Percentiles rank a stretch among this genome's conserved stretches.
These are phyloP conservation scores for Metaphire vulgaris DNA, from an alignment of 1,140 invertebrate genomes.

Conservation along the genomic window DNA sequence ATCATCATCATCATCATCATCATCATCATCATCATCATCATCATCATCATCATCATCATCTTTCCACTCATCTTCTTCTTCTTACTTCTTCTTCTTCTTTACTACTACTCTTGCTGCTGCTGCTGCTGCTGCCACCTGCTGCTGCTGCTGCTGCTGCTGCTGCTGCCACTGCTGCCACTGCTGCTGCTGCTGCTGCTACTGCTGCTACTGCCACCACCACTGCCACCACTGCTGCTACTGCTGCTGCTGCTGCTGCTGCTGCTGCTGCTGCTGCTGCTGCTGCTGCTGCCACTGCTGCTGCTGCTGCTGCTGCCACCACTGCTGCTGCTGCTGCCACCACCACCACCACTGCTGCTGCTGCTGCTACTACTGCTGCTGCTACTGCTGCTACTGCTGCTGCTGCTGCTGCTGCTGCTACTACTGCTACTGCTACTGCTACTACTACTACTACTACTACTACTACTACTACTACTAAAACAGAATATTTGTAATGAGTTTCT, in stretches of 20 bases:
- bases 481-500: no score
- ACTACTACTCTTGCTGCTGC: not conserved
- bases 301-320: constrained; percentile 8
- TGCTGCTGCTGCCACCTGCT: not conserved
- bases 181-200: constrained; percentile 5
- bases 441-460: constrained; percentile 1
- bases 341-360: not conserved
- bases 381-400: constrained; percentile 4
- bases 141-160: not conserved
- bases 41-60: not conserved
- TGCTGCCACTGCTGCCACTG: not conserved
- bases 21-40: constrained; percentile 4
- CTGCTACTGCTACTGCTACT: not conserved
- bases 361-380: constrained; percentile 4
- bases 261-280: constrained; percentile 12
- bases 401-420: not conserved
- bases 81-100: no score
- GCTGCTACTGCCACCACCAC: not conserved
- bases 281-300: constrained; percentile 9
- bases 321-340: not conserved
- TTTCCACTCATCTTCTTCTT: no score
- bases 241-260: constrained; percentile 14
- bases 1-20: constrained; percentile 4
- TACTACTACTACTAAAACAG: no score
- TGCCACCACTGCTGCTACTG: constrained; percentile 1